Evolutionary conservation across 2,797 vertebrate species (phyloP).

Genomic region (Odontamblyopus lacepedii): DNA sequence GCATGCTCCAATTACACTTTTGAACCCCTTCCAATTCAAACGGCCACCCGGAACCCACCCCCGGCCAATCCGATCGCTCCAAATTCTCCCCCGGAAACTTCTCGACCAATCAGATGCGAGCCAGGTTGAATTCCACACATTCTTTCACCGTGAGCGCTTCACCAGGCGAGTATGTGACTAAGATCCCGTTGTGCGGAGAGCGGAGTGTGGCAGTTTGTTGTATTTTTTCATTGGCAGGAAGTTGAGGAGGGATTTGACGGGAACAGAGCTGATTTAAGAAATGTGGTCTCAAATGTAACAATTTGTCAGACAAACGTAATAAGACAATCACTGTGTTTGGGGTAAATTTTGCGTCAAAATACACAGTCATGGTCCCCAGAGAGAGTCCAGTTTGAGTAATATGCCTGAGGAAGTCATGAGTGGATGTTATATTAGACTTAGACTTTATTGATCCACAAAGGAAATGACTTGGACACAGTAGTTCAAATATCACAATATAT

Average conservation of each 20-base stretch:
- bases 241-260: slow-evolving; percentile 8
- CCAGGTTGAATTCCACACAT: background rate
- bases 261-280: slow-evolving; percentile 1
- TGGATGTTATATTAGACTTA: no score
- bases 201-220: background rate
- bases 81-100: background rate
- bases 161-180: background rate
- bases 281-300: background rate
- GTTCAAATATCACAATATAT: no score
- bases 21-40: background rate
- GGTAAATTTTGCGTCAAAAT: background rate
- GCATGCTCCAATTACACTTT: background rate
- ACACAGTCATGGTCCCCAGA: background rate
- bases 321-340: background rate
- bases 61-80: background rate
- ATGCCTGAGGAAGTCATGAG: no score
- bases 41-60: background rate
- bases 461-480: no score
- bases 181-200: background rate
- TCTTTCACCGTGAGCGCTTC: background rate
- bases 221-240: background rate
- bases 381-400: no score
- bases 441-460: no score
- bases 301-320: background rate
- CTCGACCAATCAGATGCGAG: background rate